These are phyloP conservation scores for Magallana nippona DNA, from an alignment of 2,888 invertebrate genomes.

Conservation along the genomic window DNA sequence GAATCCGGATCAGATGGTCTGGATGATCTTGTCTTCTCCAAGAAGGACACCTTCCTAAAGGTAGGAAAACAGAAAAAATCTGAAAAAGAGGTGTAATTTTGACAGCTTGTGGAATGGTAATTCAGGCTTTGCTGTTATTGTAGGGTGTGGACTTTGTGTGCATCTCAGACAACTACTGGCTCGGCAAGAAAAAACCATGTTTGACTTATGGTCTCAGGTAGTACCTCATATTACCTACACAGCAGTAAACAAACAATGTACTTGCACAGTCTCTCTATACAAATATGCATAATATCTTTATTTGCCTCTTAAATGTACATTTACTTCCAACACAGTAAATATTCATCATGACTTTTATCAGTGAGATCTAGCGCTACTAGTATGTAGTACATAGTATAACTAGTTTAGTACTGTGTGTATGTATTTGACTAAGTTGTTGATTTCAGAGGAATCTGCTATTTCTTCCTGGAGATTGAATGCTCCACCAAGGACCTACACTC, in stretches of 20 bases:
- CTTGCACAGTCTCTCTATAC: too few relatives aligned
- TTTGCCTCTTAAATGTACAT: too few relatives aligned
- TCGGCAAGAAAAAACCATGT: conserved; percentile 97
- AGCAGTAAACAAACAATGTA: too few relatives aligned
- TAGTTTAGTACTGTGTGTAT: too few relatives aligned
- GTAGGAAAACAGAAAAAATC: conserved; percentile 67
- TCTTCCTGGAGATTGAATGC: conserved; percentile 92
- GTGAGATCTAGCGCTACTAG: too few relatives aligned
- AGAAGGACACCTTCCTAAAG: conserved; percentile 89
- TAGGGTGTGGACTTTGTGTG: conserved; percentile 93
- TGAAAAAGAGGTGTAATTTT: not conserved
- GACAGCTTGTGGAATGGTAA: not conserved
- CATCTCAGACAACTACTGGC: conserved; percentile 99
- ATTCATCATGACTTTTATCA: too few relatives aligned
- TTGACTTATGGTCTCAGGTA: conserved; percentile 95
- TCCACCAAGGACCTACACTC: conserved; percentile 96
- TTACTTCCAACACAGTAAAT: too few relatives aligned
- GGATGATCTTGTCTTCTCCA: conserved; percentile 88
- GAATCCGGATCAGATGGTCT: conserved; percentile 98
- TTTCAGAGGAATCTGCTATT: conserved; percentile 91
- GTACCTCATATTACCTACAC: not conserved
- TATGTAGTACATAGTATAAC: too few relatives aligned
- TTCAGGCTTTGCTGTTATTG: not conserved
- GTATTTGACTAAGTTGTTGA: not conserved
- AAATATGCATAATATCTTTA: too few relatives aligned